Conservation (phyloP, 2,113 vertebrate genomes). For the Perognathus longimembris region DNA sequence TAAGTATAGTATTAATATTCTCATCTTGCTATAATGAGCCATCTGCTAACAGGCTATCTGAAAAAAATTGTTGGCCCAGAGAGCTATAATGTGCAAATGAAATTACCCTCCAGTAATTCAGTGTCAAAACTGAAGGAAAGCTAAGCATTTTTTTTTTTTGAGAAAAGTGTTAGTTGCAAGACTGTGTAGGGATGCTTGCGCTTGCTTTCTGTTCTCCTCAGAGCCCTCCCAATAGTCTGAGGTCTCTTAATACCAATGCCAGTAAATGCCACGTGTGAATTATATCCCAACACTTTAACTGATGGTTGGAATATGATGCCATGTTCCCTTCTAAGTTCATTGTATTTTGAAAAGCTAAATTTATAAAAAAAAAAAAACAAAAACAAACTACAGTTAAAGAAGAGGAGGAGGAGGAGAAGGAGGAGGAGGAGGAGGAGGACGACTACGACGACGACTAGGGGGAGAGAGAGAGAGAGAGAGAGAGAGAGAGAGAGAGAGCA, state of each 20-base stretch:
- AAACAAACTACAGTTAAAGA: too few relatives aligned
- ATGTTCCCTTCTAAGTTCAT: not conserved
- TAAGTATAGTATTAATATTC: slow-evolving; percentile 78
- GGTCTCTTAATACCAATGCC: fast-evolving
- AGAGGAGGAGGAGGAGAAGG: too few relatives aligned
- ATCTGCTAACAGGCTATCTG: not conserved
- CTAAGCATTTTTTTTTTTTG: not conserved
- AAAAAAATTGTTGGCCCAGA: not conserved
- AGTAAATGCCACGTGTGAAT: not conserved
- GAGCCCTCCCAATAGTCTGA: not conserved
- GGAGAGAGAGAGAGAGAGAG: too few relatives aligned
- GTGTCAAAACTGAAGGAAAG: not conserved
- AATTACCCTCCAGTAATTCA: not conserved
- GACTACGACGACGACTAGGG: too few relatives aligned
- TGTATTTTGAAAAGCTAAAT: not conserved
- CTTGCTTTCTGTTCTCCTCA: not conserved
- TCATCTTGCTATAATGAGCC: not conserved
- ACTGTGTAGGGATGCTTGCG: not conserved
- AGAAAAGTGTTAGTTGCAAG: not conserved
- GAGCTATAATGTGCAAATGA: not conserved
- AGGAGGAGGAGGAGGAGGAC: too few relatives aligned
- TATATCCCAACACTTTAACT: not conserved
- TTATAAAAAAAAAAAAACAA: not conserved
- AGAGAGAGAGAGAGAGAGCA: too few relatives aligned
- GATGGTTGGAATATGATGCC: not conserved